phyloP scores from a whole-genome alignment of 2,113 vertebrate genomes.

The Spea multiplicata region DNA sequence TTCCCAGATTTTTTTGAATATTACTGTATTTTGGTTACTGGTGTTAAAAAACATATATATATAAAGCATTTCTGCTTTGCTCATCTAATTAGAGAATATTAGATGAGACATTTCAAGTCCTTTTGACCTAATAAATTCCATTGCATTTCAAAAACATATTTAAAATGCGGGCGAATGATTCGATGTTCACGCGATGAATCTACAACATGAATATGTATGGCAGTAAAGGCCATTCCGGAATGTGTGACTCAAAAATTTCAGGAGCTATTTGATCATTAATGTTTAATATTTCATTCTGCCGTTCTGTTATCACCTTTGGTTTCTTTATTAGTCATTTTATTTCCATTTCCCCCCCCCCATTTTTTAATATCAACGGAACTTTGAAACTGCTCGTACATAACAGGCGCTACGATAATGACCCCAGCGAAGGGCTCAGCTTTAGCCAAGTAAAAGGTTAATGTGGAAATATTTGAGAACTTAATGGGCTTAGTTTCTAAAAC shows the following conservation, averaged over 20 bases:
- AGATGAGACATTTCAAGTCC: not conserved
- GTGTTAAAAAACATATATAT: too few species aligned
- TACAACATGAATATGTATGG: constrained; percentile 23
- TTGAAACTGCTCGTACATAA: not conserved
- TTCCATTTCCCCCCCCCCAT: not conserved
- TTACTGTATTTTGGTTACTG: too few species aligned
- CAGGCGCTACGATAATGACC: not conserved
- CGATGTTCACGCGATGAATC: not conserved
- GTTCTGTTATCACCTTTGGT: constrained; percentile 6
- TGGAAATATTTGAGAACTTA: not conserved
- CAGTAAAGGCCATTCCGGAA: constrained; percentile 16
- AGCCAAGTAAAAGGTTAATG: constrained; percentile 19
- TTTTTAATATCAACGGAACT: constrained; percentile 22
- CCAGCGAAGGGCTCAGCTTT: not conserved
- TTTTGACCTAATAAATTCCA: constrained; percentile 12
- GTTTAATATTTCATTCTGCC: constrained; percentile 8
- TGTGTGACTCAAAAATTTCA: constrained; percentile 9
- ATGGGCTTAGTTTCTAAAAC: not conserved
- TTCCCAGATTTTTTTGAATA: too few species aligned
- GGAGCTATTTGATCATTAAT: not conserved
- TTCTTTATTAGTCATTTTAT: constrained; percentile 11
- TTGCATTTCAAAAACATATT: constrained; percentile 9
- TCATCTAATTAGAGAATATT: not conserved
- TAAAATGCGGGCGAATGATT: constrained; percentile 2
- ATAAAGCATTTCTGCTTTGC: too few species aligned